phyloP scores from a whole-genome alignment of 2,113 vertebrate species.

The Barbus barbus region DNA sequence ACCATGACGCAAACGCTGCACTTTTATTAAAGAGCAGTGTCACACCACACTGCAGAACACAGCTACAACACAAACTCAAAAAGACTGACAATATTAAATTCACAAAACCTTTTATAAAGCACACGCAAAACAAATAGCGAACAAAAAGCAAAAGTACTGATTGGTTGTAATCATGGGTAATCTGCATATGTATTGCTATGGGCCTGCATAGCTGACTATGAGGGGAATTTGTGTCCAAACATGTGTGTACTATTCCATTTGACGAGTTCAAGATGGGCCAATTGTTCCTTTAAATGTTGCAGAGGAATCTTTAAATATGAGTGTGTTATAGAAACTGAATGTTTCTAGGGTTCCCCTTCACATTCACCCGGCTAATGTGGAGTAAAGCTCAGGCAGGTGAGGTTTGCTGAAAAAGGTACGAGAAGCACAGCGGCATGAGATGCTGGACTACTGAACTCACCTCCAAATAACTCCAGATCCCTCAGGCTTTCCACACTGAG shows the following conservation, averaged over 20 bases:
- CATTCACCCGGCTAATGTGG: conserved; percentile 24
- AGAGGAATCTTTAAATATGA: not conserved
- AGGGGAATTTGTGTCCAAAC: conserved; percentile 15
- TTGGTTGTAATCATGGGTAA: not conserved
- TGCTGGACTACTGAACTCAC: conserved; percentile 75
- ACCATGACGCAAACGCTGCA: conserved; percentile 13
- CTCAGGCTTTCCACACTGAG: conserved; percentile 97
- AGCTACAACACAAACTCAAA: not conserved
- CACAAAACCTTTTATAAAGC: not conserved
- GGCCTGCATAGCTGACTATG: conserved; percentile 11
- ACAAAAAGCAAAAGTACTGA: not conserved
- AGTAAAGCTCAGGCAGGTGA: conserved; percentile 4
- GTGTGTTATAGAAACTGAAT: not conserved
- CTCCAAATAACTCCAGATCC: conserved; percentile 96
- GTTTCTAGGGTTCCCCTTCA: conserved; percentile 38
- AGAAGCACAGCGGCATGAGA: conserved; percentile 46
- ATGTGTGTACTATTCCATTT: not conserved
- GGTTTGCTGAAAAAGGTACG: not conserved
- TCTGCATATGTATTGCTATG: not conserved
- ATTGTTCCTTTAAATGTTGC: not conserved
- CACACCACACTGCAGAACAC: not conserved
- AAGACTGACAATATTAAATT: not conserved
- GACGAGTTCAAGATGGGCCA: not conserved
- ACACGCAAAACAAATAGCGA: conserved; percentile 10
- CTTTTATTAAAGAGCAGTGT: not conserved